These are phyloP conservation scores for Philopedon plagiatum DNA, from an alignment of 2,888 invertebrate genomes.

Conservation along the genomic window DNA sequence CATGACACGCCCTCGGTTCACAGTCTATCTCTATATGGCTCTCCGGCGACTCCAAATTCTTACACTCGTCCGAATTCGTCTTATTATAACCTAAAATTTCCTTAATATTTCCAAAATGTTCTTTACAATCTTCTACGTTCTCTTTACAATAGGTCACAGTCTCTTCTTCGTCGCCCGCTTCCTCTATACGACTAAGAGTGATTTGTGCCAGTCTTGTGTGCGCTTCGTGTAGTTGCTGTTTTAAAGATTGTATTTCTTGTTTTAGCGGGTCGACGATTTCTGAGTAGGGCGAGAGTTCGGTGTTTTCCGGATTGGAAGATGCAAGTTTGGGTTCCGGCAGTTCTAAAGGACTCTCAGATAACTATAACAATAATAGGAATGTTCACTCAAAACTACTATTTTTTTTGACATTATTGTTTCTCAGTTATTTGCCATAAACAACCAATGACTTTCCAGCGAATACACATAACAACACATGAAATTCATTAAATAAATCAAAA, in stretches of 20 bases:
- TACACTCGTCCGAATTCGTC: constrained; percentile 45
- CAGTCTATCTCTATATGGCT: constrained; percentile 65
- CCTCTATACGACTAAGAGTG: constrained; percentile 56
- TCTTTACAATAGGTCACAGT: constrained; percentile 51
- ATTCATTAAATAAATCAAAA: too few relatives aligned
- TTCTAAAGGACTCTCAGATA: constrained; percentile 67
- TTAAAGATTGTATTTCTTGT: constrained; percentile 65
- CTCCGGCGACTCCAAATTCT: constrained; percentile 64
- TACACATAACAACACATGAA: too few relatives aligned
- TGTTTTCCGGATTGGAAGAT: constrained; percentile 64
- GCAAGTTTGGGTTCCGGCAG: constrained; percentile 67
- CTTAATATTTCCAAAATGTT: constrained; percentile 4
- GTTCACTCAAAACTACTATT: too few relatives aligned
- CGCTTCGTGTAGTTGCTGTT: constrained; percentile 66
- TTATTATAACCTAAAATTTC: constrained; percentile 24
- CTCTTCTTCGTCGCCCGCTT: constrained; percentile 54
- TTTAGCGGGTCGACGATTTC: constrained; percentile 66
- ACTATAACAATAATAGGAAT: constrained; percentile 59
- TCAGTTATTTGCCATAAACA: too few relatives aligned
- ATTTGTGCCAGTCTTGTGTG: constrained; percentile 64
- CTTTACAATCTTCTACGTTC: constrained; percentile 15
- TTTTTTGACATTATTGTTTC: too few relatives aligned
- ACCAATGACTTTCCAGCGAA: too few relatives aligned
- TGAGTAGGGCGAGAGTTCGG: constrained; percentile 61
- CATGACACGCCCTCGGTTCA: constrained; percentile 61